A percentile compares a stretch with the other conserved stretches of the same genome.
phyloP scores from a whole-genome alignment of 2,888 invertebrate species.

The Tachina lurida region DNA sequence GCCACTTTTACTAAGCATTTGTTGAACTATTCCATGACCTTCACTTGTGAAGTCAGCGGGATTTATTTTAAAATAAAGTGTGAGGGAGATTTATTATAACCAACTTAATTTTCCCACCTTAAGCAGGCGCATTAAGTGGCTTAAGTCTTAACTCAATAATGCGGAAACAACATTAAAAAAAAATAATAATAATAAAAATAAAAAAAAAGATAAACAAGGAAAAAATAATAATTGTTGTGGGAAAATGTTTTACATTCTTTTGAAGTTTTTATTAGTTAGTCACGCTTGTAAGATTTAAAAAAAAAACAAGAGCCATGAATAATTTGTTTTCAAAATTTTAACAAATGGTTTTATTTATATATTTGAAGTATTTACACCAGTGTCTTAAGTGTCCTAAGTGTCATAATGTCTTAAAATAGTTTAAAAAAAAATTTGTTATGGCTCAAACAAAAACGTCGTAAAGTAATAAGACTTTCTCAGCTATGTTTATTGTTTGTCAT shows the following conservation, averaged over 20 bases:
- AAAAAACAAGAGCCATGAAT: not conserved
- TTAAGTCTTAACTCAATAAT: conserved; percentile 41
- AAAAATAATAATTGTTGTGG: conserved; percentile 50
- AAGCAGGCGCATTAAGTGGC: conserved; percentile 57
- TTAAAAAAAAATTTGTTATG: no score
- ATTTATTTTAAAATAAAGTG: not conserved
- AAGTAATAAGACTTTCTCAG: no score
- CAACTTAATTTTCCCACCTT: conserved; percentile 53
- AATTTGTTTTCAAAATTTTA: conserved; percentile 34
- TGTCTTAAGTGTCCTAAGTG: no score
- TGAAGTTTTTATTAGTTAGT: not conserved
- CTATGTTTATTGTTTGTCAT: no score
- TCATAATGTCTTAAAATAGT: no score
- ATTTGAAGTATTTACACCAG: no score
- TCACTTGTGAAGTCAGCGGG: conserved; percentile 20
- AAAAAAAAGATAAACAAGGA: not conserved
- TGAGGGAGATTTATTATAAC: not conserved
- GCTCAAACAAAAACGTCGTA: no score
- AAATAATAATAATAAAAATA: not conserved
- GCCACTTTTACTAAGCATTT: no score
- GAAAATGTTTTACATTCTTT: conserved; percentile 42
- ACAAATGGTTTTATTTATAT: not conserved
- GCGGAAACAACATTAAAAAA: conserved; percentile 46
- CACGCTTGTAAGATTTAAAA: not conserved
- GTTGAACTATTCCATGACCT: conserved; percentile 28